These are phyloP conservation scores for Aphis gossypii DNA, from an alignment of 1,140 invertebrate genomes.

Conservation along the genomic window DNA sequence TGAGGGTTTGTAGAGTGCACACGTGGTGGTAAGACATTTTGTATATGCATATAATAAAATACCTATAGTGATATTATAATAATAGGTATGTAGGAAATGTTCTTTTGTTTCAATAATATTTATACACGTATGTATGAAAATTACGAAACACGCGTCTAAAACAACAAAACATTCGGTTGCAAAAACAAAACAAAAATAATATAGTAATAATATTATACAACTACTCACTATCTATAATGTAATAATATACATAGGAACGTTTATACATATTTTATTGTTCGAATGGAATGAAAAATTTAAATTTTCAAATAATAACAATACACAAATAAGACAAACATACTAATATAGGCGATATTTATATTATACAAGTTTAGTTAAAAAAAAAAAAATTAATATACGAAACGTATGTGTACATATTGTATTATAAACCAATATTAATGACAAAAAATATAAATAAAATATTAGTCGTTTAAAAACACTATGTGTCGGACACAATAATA, in stretches of 20 bases:
- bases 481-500: neutral
- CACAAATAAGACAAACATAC: neutral
- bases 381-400: neutral
- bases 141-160: neutral
- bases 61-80: neutral
- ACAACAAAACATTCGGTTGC: conserved; percentile 31
- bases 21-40: neutral
- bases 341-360: neutral
- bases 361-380: neutral
- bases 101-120: neutral
- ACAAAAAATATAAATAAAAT: neutral
- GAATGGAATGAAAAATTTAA: neutral
- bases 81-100: neutral
- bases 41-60: neutral
- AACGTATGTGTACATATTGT: neutral
- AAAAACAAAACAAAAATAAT: conserved; percentile 32
- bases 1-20: neutral
- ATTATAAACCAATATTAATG: neutral
- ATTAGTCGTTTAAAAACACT: neutral
- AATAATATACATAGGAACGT: neutral
- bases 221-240: neutral
- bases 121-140: neutral
- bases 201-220: neutral
- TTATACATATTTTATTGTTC: neutral
- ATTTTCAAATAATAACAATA: neutral